phyloP scores from a whole-genome alignment of 2,113 vertebrate species.

The Cacatua alba region DNA sequence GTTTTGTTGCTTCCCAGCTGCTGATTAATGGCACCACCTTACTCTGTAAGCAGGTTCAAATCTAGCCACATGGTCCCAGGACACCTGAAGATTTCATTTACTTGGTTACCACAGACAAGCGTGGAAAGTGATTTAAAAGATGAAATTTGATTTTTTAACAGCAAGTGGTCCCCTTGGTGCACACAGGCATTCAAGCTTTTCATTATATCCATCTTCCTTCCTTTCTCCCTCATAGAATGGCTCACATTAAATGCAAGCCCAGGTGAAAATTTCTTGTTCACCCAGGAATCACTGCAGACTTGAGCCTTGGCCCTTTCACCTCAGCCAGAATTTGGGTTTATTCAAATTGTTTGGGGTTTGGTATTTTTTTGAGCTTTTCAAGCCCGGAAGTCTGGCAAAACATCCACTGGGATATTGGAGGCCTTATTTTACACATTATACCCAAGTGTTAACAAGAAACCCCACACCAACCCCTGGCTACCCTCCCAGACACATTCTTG shows the following conservation, averaged over 20 bases:
- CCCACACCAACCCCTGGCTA: background rate
- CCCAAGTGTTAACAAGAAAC: background rate
- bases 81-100: slow-evolving; percentile 65
- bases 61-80: slow-evolving; percentile 53
- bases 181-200: slow-evolving; percentile 66
- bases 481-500: background rate
- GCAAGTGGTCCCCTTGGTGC: slow-evolving; percentile 67
- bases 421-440: background rate
- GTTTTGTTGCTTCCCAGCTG: slow-evolving; percentile 24
- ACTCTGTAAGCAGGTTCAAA: slow-evolving; percentile 37
- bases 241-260: slow-evolving; percentile 60
- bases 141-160: slow-evolving; percentile 65
- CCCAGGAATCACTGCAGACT: slow-evolving; percentile 33
- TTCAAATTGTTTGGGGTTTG: background rate
- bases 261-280: slow-evolving; percentile 59
- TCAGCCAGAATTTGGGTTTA: slow-evolving; percentile 16
- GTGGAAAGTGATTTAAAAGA: slow-evolving; percentile 61
- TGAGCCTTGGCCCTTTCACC: slow-evolving; percentile 55
- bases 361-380: background rate
- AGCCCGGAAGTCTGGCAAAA: background rate
- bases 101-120: slow-evolving; percentile 62
- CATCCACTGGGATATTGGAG: background rate
- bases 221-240: slow-evolving; percentile 51
- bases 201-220: slow-evolving; percentile 58
- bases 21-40: slow-evolving; percentile 61